Base-by-base conservation (phyloP, 1,140 invertebrate species). In the Brachionus rubens region DNA sequence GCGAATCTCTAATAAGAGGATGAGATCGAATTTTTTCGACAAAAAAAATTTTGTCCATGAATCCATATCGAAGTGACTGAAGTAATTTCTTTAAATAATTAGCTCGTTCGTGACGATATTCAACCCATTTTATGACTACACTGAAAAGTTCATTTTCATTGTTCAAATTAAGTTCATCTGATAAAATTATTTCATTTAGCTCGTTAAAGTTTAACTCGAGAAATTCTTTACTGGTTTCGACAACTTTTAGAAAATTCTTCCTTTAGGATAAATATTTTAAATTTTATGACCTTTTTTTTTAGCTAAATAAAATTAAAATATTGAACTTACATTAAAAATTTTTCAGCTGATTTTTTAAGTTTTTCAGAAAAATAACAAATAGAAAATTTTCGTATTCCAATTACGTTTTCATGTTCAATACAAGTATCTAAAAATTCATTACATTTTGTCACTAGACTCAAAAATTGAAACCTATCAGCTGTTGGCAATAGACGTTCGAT, bases 161-260 rank as follows among this genome's bases (percentile, higher is more conserved):
- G 36, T 83, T 82, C 4, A 86, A 83, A 76, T 85, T 82, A 21
- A 87, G 78, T n/a, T 83, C 79, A 78, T 87, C 86, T 76, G 80
- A 82, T 19, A 78, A 79, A 12, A 86, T 82, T 21, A 87, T 78
- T 78, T 86, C 86, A 41, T 54, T 76, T 5, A 78, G 46, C n/a
- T 78, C 72, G 33, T 68, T 48, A 46, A 62, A 54, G 12, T 52
- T 43, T 33, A 72, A 43, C 36, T 54, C 50, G n/a, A 54, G n/a
- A n/a, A 75, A 41, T 56, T 75, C 70, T 96, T 95, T 43, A 98
- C 94, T 91, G 92, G 76, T 41, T 26, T 54, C 36, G 7, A 33
- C 12, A 19, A 52, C 26, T 52, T 75, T n/a, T 10, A 24, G 14
- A 54, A 54, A 75, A 54, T 75, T 54, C 9, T 16, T 47, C 43